phyloP scores from a whole-genome alignment of 2,113 vertebrate genomes.

The Anarhynchus alexandrinus region DNA sequence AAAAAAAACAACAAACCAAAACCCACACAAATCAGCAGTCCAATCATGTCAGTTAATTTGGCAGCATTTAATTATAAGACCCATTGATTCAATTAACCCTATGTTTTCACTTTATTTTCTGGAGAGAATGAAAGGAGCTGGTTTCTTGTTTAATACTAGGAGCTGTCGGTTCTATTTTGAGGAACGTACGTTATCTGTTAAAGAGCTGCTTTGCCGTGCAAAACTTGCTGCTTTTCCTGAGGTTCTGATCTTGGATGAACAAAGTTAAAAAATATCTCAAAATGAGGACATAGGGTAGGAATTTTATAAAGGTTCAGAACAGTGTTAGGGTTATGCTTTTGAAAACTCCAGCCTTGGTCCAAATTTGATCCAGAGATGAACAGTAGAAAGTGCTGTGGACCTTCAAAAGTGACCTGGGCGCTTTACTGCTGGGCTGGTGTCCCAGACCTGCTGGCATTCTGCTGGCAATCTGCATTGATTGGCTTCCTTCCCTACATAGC shows the following conservation, averaged over 20 bases:
- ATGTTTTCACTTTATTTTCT: slow-evolving; percentile 4
- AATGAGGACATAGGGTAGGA: not conserved
- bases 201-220: not conserved
- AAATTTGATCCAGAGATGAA: not conserved
- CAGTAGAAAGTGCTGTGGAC: not conserved
- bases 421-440: not conserved
- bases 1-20: not conserved
- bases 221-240: not conserved
- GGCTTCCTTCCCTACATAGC: not conserved
- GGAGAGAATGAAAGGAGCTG: not conserved
- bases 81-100: slow-evolving; percentile 28
- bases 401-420: not conserved
- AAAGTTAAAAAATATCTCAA: not conserved
- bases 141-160: not conserved
- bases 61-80: not conserved
- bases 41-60: not conserved
- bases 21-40: not conserved
- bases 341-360: not conserved
- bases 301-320: not conserved
- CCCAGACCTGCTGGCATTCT: not conserved
- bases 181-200: not conserved
- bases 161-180: not conserved
- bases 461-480: not conserved
- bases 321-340: not conserved
- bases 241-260: not conserved